A percentile compares a stretch with the other conserved stretches of the same genome.
Evolutionary conservation across 2,888 invertebrate genomes (phyloP).

Genomic region (Andrena dorsata): DNA sequence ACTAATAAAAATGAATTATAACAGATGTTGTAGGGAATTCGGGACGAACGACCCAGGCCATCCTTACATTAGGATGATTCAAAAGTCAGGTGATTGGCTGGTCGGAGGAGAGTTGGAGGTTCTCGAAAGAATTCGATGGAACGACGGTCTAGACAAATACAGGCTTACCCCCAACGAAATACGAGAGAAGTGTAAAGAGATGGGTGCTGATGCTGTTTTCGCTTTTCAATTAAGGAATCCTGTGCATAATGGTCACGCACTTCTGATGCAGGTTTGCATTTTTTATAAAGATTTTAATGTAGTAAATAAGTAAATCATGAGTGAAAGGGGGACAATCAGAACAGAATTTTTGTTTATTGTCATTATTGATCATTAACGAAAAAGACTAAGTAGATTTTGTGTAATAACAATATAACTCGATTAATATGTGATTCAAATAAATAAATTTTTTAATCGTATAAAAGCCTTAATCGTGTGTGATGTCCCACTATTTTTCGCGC

Average conservation of each 20-base stretch:
- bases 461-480: background rate
- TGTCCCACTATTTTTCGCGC: too few species aligned
- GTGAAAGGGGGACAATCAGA: too few species aligned
- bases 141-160: conserved; percentile 97
- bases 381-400: too few species aligned
- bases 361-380: too few species aligned
- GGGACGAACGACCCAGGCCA: conserved; percentile 94
- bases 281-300: background rate
- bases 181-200: conserved; percentile 90
- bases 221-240: conserved; percentile 98
- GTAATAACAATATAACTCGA: too few species aligned
- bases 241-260: conserved; percentile 98
- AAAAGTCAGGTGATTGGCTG: conserved; percentile 96
- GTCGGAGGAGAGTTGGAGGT: conserved; percentile 97
- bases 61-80: conserved; percentile 96
- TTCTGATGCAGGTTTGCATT: conserved; percentile 92
- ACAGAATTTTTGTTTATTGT: too few species aligned
- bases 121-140: conserved; percentile 94
- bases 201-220: conserved; percentile 97
- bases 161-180: conserved; percentile 97
- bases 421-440: too few species aligned
- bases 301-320: too few species aligned
- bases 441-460: too few species aligned
- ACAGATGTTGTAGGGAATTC: conserved; percentile 92
- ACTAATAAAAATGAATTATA: background rate